Conservation (phyloP, 2,113 vertebrate species). For the Ondatra zibethicus region DNA sequence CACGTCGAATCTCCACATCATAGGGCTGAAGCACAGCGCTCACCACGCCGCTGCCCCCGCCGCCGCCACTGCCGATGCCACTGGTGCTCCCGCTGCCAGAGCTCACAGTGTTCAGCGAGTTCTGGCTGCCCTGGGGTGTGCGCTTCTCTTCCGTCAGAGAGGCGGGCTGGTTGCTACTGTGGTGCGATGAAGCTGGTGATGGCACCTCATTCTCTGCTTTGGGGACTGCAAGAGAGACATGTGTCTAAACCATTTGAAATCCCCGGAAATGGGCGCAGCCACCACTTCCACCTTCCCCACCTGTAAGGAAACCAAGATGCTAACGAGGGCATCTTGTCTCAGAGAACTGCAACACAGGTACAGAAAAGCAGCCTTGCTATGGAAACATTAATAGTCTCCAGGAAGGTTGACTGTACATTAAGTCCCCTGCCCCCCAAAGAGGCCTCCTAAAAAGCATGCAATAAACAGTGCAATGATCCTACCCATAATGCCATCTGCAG, state of each 20-base stretch:
- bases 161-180: conserved; percentile 97
- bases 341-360: rapidly evolving
- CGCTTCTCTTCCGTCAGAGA: conserved; percentile 97
- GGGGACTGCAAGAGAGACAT: conserved; percentile 84
- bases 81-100: conserved; percentile 98
- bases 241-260: not conserved
- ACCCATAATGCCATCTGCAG: not conserved
- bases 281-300: too few relatives aligned
- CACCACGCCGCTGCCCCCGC: conserved; percentile 91
- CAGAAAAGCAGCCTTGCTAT: not conserved
- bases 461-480: not conserved
- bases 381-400: not conserved
- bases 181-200: conserved; percentile 97
- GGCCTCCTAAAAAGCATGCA: too few relatives aligned
- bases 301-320: not conserved
- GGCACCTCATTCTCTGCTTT: conserved; percentile 96
- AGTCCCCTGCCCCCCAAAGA: not conserved
- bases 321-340: rapidly evolving
- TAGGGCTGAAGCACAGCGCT: conserved; percentile 93
- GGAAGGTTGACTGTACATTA: rapidly evolving
- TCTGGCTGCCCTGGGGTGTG: conserved; percentile 97
- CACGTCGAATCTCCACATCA: conserved; percentile 96
- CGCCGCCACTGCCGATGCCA: conserved; percentile 93
- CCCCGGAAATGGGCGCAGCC: not conserved
- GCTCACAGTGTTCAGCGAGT: conserved; percentile 98